Conservation (phyloP, 2,888 invertebrate genomes). For the Bembecia ichneumoniformis region DNA sequence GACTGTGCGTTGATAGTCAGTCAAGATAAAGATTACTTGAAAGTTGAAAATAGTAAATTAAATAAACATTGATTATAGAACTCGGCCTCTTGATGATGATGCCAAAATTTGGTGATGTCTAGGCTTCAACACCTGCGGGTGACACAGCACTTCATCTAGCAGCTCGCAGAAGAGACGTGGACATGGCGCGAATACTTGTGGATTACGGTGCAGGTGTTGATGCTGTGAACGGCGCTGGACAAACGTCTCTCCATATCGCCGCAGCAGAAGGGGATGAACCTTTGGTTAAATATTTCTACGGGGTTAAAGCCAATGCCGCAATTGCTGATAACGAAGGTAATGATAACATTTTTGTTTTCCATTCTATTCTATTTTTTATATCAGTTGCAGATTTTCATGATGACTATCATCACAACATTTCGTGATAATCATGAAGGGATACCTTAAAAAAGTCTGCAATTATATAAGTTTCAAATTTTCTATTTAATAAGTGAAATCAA, state of each 20-base stretch:
- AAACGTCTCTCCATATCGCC: slow-evolving; percentile 95
- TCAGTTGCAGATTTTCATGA: too few species aligned
- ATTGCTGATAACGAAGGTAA: slow-evolving; percentile 92
- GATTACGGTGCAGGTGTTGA: slow-evolving; percentile 95
- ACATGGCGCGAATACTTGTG: slow-evolving; percentile 92
- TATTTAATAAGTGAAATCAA: too few species aligned
- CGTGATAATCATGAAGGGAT: too few species aligned
- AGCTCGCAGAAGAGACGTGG: slow-evolving; percentile 91
- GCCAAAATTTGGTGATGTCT: slow-evolving; percentile 9
- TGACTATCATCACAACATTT: too few species aligned
- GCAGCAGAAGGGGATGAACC: slow-evolving; percentile 96
- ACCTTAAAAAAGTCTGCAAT: too few species aligned
- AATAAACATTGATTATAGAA: too few species aligned
- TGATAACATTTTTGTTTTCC: not conserved
- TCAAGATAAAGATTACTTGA: too few species aligned
- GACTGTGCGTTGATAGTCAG: too few species aligned
- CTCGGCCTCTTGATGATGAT: too few species aligned
- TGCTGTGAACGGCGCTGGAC: slow-evolving; percentile 93
- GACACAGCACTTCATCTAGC: slow-evolving; percentile 97
- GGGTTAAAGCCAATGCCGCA: slow-evolving; percentile 93
- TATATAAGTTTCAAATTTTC: too few species aligned
- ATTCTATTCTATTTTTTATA: too few species aligned
- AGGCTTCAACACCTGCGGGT: slow-evolving; percentile 86
- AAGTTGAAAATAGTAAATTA: too few species aligned
- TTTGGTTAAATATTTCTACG: slow-evolving; percentile 95